Evolutionary conservation across 1,140 invertebrate species (phyloP).

Genomic region (Lamellibrachia luymesi): DNA sequence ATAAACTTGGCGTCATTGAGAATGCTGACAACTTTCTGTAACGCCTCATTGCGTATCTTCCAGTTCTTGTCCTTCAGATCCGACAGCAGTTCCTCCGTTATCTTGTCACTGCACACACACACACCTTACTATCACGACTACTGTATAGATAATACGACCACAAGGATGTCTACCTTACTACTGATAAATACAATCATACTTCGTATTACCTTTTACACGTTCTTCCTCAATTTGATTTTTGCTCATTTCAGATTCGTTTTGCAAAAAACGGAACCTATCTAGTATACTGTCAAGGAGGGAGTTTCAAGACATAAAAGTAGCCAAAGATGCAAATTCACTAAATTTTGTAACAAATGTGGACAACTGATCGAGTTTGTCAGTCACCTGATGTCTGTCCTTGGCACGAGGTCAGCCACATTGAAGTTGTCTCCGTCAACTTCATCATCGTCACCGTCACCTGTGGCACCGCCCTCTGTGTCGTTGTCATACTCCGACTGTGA

Average conservation of each 20-base stretch:
- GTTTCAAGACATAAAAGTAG: neutral
- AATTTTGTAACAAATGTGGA: too few species aligned
- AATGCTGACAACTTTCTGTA: slow-evolving; percentile 76
- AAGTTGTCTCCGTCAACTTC: slow-evolving; percentile 54
- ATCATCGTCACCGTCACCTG: slow-evolving; percentile 46
- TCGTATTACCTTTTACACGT: neutral
- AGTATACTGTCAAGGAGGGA: too few species aligned
- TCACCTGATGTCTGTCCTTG: slow-evolving; percentile 73
- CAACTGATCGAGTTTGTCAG: slow-evolving; percentile 19
- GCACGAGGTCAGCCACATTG: slow-evolving; percentile 69
- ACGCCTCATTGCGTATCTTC: slow-evolving; percentile 83
- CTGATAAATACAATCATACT: neutral
- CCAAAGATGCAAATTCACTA: neutral
- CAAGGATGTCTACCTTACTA: neutral
- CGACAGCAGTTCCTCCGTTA: slow-evolving; percentile 76
- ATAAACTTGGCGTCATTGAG: slow-evolving; percentile 73
- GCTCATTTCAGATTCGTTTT: too few species aligned
- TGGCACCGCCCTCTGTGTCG: slow-evolving; percentile 45
- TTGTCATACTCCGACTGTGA: slow-evolving; percentile 56
- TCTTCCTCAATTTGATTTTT: too few species aligned
- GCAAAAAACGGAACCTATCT: too few species aligned
- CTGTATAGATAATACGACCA: neutral
- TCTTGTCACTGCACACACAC: slow-evolving; percentile 64
- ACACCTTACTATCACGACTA: neutral
- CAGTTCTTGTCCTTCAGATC: slow-evolving; percentile 91